Conservation (phyloP, 2,113 vertebrate genomes). For the Narcine bancroftii region DNA sequence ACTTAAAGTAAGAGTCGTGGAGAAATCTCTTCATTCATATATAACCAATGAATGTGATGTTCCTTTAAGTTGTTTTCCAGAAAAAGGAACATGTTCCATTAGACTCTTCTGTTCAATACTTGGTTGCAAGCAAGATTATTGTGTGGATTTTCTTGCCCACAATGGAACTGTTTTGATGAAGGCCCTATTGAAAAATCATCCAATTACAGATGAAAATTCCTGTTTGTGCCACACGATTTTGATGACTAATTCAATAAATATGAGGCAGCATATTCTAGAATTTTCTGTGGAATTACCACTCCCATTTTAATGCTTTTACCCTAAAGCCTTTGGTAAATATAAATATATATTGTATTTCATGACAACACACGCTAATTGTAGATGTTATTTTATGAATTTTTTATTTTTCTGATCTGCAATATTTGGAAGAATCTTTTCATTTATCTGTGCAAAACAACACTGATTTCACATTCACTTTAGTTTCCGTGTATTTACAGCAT, state of each 20-base stretch:
- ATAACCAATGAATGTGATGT: neutral
- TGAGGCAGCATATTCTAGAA: neutral
- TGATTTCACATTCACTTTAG: neutral
- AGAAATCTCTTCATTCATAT: neutral
- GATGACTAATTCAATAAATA: constrained; percentile 12
- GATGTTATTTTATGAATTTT: neutral
- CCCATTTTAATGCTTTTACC: neutral
- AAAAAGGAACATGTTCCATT: neutral
- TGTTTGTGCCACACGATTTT: neutral
- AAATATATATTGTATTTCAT: neutral
- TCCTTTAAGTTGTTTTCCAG: neutral
- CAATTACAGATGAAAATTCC: constrained; percentile 28
- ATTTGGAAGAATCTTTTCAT: constrained; percentile 4
- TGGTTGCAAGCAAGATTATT: neutral
- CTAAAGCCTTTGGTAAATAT: neutral
- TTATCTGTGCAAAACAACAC: neutral
- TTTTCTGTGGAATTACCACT: constrained; percentile 1
- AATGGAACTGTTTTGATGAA: neutral
- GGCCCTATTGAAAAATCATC: neutral
- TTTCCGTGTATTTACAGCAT: too few relatives aligned
- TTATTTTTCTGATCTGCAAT: neutral
- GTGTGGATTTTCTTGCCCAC: neutral
- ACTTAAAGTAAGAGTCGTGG: neutral
- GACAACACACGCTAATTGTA: neutral
- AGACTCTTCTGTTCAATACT: neutral